phyloP scores from a whole-genome alignment of 2,113 vertebrate genomes.

The Seriola aureovittata region DNA sequence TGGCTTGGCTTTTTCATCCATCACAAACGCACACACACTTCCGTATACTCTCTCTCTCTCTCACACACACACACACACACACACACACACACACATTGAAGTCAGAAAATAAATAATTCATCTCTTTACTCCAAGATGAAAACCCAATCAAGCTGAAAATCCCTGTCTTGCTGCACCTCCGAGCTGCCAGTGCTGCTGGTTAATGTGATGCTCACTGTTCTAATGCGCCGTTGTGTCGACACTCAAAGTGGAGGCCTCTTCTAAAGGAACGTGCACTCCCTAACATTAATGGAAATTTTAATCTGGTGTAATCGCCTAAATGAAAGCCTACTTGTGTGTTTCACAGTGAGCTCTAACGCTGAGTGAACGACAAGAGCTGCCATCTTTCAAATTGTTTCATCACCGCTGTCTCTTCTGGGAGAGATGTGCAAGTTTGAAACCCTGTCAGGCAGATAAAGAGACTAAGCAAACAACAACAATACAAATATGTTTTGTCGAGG shows the following conservation, averaged over 20 bases:
- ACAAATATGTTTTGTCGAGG: constrained; percentile 67
- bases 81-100: constrained; percentile 72
- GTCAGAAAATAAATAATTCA: constrained; percentile 89
- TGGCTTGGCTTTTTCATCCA: constrained; percentile 72
- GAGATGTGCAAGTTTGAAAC: constrained; percentile 67
- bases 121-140: constrained; percentile 88
- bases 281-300: constrained; percentile 75
- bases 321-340: constrained; percentile 68
- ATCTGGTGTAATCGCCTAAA: constrained; percentile 81
- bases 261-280: constrained; percentile 60
- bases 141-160: constrained; percentile 94
- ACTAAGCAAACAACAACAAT: constrained; percentile 76
- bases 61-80: constrained; percentile 67
- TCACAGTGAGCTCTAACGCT: constrained; percentile 62
- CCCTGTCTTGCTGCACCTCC: constrained; percentile 87
- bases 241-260: constrained; percentile 69
- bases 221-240: constrained; percentile 82
- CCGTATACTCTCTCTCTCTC: neutral
- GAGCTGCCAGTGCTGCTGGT: constrained; percentile 88
- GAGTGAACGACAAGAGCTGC: constrained; percentile 61
- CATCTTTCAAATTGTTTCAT: constrained; percentile 79
- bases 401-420: constrained; percentile 73
- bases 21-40: constrained; percentile 36
- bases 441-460: constrained; percentile 80
- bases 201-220: constrained; percentile 85